Evolutionary conservation across 1,140 invertebrate genomes (phyloP).

Genomic region (Pachyrhynchus sulphureomaculatus): DNA sequence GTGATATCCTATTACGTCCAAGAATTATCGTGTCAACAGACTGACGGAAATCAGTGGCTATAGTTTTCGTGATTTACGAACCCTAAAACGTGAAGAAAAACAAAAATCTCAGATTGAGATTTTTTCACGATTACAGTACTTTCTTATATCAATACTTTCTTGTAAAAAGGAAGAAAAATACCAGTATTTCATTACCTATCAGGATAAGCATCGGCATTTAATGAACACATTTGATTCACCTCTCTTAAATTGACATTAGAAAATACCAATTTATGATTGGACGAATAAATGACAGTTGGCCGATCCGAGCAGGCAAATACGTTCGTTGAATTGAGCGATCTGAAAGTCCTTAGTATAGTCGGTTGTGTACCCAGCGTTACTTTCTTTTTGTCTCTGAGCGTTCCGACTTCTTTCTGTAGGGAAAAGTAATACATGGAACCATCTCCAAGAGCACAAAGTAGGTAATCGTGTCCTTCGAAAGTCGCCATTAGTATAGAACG

Average conservation of each 20-base stretch:
- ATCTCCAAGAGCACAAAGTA: conserved; percentile 93
- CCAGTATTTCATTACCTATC: too few relatives aligned
- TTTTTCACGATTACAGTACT: too few relatives aligned
- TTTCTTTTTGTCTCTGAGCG: conserved; percentile 81
- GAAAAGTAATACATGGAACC: conserved; percentile 97
- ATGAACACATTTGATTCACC: conserved; percentile 97
- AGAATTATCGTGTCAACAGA: too few relatives aligned
- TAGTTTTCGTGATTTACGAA: too few relatives aligned
- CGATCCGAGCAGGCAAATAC: conserved; percentile 98
- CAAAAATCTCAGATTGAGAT: too few relatives aligned
- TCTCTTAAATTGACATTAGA: conserved; percentile 99
- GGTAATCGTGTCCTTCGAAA: conserved; percentile 90
- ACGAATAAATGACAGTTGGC: conserved; percentile 98
- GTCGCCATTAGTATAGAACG: conserved; percentile 92
- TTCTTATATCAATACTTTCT: too few relatives aligned
- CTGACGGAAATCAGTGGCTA: too few relatives aligned
- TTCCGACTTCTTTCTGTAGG: conserved; percentile 71
- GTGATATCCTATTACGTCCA: too few relatives aligned
- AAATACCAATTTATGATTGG: conserved; percentile 98
- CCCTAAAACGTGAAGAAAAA: too few relatives aligned
- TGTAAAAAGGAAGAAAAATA: too few relatives aligned
- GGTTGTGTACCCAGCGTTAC: conserved; percentile 97
- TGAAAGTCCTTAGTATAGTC: conserved; percentile 88
- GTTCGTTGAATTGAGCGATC: conserved; percentile 89
- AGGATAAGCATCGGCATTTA: conserved; percentile 92